These are phyloP conservation scores for Muscicapa comitata DNA, from an alignment of 2,797 vertebrate genomes.

Conservation along the genomic window DNA sequence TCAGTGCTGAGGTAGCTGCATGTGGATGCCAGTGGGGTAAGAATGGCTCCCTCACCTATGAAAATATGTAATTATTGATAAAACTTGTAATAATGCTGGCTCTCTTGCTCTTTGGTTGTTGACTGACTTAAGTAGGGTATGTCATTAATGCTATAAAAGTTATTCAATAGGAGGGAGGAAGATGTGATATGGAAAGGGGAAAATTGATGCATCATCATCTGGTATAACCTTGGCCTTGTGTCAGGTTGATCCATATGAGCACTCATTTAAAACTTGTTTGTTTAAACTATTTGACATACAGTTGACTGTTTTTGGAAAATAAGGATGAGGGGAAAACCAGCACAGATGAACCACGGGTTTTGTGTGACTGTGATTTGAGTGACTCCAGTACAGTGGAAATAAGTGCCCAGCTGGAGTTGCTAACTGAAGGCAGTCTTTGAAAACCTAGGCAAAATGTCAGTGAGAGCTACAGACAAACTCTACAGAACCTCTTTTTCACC, in stretches of 20 bases:
- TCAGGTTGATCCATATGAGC: background rate
- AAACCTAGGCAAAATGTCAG: background rate
- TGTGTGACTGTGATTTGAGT: background rate
- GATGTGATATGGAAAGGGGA: background rate
- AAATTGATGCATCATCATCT: rapidly evolving
- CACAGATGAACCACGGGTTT: background rate
- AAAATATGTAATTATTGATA: background rate
- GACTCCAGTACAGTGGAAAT: background rate
- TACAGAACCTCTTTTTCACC: background rate
- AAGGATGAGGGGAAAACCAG: background rate
- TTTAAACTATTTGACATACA: background rate
- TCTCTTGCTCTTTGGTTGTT: background rate
- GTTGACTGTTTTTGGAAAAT: background rate
- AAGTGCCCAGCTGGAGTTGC: background rate
- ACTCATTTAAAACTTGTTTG: background rate
- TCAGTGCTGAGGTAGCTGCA: background rate
- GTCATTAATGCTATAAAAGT: background rate
- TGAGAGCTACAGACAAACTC: background rate
- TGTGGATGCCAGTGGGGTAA: background rate
- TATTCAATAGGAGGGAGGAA: background rate
- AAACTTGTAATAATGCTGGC: background rate
- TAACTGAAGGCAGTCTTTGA: background rate
- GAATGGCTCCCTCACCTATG: background rate
- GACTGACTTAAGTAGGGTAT: background rate
- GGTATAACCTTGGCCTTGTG: background rate